phyloP scores from a whole-genome alignment of 2,888 invertebrate genomes.

The Lathronympha strigana region DNA sequence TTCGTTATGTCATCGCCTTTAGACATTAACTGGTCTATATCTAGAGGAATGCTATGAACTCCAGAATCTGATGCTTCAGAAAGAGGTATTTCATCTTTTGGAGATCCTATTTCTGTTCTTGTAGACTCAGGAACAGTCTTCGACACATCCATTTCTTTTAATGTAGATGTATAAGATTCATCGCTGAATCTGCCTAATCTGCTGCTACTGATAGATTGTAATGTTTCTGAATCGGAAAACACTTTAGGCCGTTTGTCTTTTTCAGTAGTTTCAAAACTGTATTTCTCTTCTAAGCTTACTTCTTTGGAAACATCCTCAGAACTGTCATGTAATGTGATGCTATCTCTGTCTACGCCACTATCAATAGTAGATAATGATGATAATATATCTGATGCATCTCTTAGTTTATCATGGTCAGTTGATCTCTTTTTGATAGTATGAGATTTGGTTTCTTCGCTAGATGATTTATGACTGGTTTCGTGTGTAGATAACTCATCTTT shows the following conservation, averaged over 20 bases:
- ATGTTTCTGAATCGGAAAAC: constrained; percentile 47
- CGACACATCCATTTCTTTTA: constrained; percentile 49
- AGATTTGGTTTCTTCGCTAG: constrained; percentile 16
- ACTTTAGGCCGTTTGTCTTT: constrained; percentile 54
- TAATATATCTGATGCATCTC: constrained; percentile 48
- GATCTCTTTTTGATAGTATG: constrained; percentile 32
- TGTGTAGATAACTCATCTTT: background rate
- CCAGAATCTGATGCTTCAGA: constrained; percentile 66
- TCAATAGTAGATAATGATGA: constrained; percentile 56
- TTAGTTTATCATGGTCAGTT: constrained; percentile 24
- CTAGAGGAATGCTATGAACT: constrained; percentile 61
- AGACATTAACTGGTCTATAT: constrained; percentile 48
- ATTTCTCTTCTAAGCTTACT: constrained; percentile 76
- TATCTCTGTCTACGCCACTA: constrained; percentile 58
- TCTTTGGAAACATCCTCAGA: constrained; percentile 77
- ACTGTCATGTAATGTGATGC: constrained; percentile 60
- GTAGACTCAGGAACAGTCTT: constrained; percentile 42
- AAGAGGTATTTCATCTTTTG: constrained; percentile 57
- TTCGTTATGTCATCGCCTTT: constrained; percentile 44
- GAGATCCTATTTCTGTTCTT: constrained; percentile 48
- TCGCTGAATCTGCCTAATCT: constrained; percentile 47
- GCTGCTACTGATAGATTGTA: constrained; percentile 52
- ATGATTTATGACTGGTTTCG: background rate
- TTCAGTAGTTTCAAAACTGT: constrained; percentile 72
- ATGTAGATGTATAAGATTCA: constrained; percentile 47